phyloP scores from a whole-genome alignment of 2,797 vertebrate species.

The Crocidura indochinensis region DNA sequence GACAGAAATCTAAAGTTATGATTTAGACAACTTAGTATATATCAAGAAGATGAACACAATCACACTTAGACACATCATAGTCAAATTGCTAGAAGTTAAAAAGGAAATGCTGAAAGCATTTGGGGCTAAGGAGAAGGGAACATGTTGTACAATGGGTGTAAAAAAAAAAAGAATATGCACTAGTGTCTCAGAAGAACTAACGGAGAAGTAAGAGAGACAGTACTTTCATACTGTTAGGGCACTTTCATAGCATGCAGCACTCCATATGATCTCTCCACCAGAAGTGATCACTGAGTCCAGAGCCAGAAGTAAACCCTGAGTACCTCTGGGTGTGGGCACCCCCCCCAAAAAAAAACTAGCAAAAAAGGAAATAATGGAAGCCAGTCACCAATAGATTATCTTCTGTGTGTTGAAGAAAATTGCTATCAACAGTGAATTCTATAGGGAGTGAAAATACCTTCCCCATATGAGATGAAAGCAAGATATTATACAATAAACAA shows the following conservation, averaged over 20 bases:
- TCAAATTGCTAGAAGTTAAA: constrained; percentile 4
- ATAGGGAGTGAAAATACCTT: constrained; percentile 9
- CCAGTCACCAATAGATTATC: neutral
- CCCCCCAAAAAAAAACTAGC: too few relatives aligned
- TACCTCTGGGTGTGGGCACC: too few relatives aligned
- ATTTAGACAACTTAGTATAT: neutral
- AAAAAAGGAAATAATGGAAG: constrained; percentile 28
- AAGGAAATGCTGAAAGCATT: neutral
- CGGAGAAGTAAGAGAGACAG: too few relatives aligned
- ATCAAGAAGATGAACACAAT: neutral
- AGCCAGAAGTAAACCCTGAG: too few relatives aligned
- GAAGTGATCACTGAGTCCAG: too few relatives aligned
- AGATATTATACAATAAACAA: constrained; percentile 50
- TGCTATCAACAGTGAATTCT: neutral
- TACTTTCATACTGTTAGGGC: too few relatives aligned
- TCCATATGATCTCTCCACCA: too few relatives aligned
- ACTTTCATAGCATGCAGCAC: too few relatives aligned
- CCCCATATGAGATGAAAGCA: constrained; percentile 33
- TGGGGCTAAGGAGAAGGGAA: neutral
- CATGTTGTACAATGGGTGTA: neutral
- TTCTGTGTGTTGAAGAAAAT: constrained; percentile 35
- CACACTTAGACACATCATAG: neutral
- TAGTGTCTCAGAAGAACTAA: too few relatives aligned
- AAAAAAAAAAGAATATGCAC: constrained; percentile 13
- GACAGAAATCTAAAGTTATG: neutral